These are phyloP conservation scores for Aselliscus stoliczkanus DNA, from an alignment of 2,797 vertebrate genomes.

Conservation along the genomic window DNA sequence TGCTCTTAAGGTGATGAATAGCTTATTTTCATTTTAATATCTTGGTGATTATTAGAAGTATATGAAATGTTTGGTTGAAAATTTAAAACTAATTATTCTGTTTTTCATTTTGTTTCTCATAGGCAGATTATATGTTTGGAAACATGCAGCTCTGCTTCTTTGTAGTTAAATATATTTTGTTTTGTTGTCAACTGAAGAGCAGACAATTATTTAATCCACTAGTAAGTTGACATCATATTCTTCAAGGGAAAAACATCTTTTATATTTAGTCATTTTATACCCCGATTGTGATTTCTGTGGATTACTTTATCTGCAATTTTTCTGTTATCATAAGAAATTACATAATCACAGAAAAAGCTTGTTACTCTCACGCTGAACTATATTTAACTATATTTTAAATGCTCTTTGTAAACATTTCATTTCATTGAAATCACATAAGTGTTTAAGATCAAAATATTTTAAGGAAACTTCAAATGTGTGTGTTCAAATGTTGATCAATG, in stretches of 20 bases:
- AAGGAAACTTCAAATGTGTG: not conserved
- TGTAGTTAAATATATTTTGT: slow-evolving; percentile 43
- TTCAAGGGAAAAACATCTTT: not conserved
- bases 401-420: not conserved
- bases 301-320: slow-evolving; percentile 6
- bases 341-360: not conserved
- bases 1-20: not conserved
- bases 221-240: not conserved
- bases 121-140: slow-evolving; percentile 3
- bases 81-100: not conserved
- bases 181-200: not conserved
- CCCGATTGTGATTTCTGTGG: not conserved
- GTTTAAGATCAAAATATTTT: slow-evolving; percentile 19
- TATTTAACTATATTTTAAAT: slow-evolving; percentile 20
- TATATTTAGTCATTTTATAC: slow-evolving; percentile 1
- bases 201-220: slow-evolving; percentile 37
- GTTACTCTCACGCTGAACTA: not conserved
- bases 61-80: not conserved
- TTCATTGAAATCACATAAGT: slow-evolving; percentile 19
- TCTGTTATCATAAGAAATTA: not conserved
- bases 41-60: not conserved
- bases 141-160: not conserved
- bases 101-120: not conserved
- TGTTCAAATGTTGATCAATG: not conserved
- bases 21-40: not conserved